These are phyloP conservation scores for Ammodramus savannarum DNA, from an alignment of 2,113 vertebrate genomes.

Conservation along the genomic window DNA sequence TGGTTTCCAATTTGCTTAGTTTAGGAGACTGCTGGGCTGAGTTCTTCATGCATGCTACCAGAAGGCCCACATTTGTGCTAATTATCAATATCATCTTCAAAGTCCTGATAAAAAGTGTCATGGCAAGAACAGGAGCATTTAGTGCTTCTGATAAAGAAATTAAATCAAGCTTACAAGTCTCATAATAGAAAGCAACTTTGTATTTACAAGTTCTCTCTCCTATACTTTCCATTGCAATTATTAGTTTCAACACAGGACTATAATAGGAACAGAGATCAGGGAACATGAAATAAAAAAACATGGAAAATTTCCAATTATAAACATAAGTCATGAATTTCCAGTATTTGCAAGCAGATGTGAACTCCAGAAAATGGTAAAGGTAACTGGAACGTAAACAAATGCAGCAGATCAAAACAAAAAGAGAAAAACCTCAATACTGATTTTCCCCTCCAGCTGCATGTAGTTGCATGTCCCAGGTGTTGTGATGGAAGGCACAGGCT, in stretches of 20 bases:
- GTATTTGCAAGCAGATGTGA: neutral
- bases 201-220: neutral
- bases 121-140: neutral
- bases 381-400: neutral
- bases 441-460: neutral
- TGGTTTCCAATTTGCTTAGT: neutral
- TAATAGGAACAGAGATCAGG: neutral
- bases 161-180: neutral
- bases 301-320: neutral
- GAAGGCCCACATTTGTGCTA: neutral
- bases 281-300: neutral
- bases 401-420: neutral
- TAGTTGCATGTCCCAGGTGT: neutral
- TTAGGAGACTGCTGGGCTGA: neutral
- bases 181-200: neutral
- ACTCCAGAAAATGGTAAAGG: neutral
- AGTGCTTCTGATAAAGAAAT: neutral
- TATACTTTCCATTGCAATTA: neutral
- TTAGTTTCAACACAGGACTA: neutral
- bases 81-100: neutral
- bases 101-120: neutral
- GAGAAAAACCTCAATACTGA: accelerated
- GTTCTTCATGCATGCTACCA: neutral
- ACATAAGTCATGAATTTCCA: neutral
- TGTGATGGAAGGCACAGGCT: neutral